These are phyloP conservation scores for Chionodraco myersi DNA, from an alignment of 2,113 vertebrate genomes.

Conservation along the genomic window DNA sequence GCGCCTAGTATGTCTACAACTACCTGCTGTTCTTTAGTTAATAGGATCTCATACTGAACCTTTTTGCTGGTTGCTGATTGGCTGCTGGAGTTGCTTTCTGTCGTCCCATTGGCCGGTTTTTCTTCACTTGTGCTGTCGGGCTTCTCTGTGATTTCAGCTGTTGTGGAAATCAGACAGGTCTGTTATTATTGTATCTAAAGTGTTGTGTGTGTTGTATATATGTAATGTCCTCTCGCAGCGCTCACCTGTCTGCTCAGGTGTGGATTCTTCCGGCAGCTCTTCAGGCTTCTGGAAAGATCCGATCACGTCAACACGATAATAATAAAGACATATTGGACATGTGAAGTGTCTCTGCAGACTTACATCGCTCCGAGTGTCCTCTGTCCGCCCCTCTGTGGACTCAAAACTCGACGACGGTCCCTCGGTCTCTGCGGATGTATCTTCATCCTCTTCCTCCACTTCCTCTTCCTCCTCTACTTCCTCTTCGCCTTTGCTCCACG, in stretches of 20 bases:
- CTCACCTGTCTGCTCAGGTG: slow-evolving; percentile 46
- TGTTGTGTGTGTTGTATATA: too few species aligned
- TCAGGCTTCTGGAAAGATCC: slow-evolving; percentile 43
- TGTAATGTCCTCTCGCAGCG: too few species aligned
- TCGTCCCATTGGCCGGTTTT: slow-evolving; percentile 59
- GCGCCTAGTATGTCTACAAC: too few species aligned
- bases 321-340: background rate
- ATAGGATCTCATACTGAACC: slow-evolving; percentile 53
- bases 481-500: slow-evolving; percentile 31
- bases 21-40: too few species aligned
- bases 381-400: slow-evolving; percentile 6
- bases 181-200: background rate
- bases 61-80: slow-evolving; percentile 72
- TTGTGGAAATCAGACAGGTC: slow-evolving; percentile 7
- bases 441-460: slow-evolving; percentile 22
- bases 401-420: slow-evolving; percentile 15
- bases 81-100: slow-evolving; percentile 46
- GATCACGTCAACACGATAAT: background rate
- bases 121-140: slow-evolving; percentile 15
- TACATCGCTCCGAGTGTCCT: slow-evolving; percentile 41
- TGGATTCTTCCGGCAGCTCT: slow-evolving; percentile 33
- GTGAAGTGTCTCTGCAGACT: background rate
- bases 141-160: slow-evolving; percentile 31
- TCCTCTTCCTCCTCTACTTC: slow-evolving; percentile 42
- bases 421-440: slow-evolving; percentile 10